Percentiles rank a stretch among this genome's conserved stretches.
phyloP scores from a whole-genome alignment of 2,888 invertebrate species.

The Platerodrilus igneus region DNA sequence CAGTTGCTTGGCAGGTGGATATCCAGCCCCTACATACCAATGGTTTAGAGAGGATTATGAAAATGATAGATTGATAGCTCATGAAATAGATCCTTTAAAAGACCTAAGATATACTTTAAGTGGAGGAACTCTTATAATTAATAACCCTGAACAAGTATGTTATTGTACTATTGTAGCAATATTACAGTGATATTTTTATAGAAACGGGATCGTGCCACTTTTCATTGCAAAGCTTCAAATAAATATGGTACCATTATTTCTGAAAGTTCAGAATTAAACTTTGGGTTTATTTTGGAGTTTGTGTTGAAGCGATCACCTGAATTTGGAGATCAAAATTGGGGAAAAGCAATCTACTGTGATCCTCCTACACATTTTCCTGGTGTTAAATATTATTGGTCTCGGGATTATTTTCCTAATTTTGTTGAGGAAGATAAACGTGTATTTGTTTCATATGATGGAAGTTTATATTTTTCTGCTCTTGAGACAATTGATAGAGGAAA shows the following conservation, averaged over 20 bases:
- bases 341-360: conserved; percentile 87
- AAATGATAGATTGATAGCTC: conserved; percentile 68
- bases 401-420: conserved; percentile 84
- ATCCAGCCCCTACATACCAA: conserved; percentile 82
- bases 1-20: conserved; percentile 80
- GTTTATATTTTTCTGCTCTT: conserved; percentile 89
- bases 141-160: conserved; percentile 65
- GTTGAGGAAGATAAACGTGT: conserved; percentile 90
- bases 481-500: conserved; percentile 86
- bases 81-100: conserved; percentile 70
- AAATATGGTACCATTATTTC: conserved; percentile 84
- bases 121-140: conserved; percentile 87
- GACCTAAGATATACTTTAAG: conserved; percentile 78
- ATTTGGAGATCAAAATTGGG: conserved; percentile 87
- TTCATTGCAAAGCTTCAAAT: conserved; percentile 90
- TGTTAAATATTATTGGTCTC: conserved; percentile 87
- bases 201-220: conserved; percentile 76
- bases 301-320: conserved; percentile 82
- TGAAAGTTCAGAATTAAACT: conserved; percentile 80
- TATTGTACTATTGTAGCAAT: conserved; percentile 1
- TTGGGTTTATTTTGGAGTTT: conserved; percentile 87
- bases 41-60: conserved; percentile 88
- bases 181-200: conserved; percentile 35
- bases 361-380: conserved; percentile 88
- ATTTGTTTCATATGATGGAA: conserved; percentile 91